Evolutionary conservation across 2,888 invertebrate genomes (phyloP), one percentile per base, ranked within the genome.

Genomic region (Nasonovia ribisnigri): DNA sequence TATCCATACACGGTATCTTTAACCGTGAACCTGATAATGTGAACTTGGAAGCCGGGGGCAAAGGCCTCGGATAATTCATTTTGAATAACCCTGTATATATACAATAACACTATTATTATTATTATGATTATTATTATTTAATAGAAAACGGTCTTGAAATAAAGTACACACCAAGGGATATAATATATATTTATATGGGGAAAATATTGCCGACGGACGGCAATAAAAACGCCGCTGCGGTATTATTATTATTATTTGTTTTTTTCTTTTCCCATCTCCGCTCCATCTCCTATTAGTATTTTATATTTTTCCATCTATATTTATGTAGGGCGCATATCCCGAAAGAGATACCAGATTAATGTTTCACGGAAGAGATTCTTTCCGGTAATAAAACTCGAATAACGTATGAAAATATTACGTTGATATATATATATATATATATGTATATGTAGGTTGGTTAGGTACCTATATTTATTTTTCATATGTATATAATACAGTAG

Each of bases 291-390:
- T 91, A 42, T 46, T 51, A 60, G 92, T 86, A 60, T 87, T 92
- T 92, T 92, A 92, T 92, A 92, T 92, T 92, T 92, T 92, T 57
- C 87, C 92, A 46, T 92, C 46, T 87, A 60, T 87, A 92, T 92
- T 87, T 86, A 92, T 92, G 57, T 92, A 48, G 43, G 43, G 13
- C 86, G 43, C 29, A 89, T 26, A 54, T 84, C 84, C 84, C 67
- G 29, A 36, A 29, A 77, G 29, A 84, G 16, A 42, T 92, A 54
- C 46, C 84, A 67, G 67, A 67, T 90, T 90, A 67, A 67, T 67
- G 90, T 90, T 67, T 42, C 60, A n/a, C 90, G 60, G 43, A 60
- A 16, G 42, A 91, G 91, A 91, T 91, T 91, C 54, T 57, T 84
- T 84, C 86, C 91, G n/a, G 87, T 29, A 87, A 92, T 92, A 92